Evolutionary conservation across 2,888 invertebrate species (phyloP), one percentile per base, ranked within the genome.

Genomic region (Temnothorax unifasciatus): DNA sequence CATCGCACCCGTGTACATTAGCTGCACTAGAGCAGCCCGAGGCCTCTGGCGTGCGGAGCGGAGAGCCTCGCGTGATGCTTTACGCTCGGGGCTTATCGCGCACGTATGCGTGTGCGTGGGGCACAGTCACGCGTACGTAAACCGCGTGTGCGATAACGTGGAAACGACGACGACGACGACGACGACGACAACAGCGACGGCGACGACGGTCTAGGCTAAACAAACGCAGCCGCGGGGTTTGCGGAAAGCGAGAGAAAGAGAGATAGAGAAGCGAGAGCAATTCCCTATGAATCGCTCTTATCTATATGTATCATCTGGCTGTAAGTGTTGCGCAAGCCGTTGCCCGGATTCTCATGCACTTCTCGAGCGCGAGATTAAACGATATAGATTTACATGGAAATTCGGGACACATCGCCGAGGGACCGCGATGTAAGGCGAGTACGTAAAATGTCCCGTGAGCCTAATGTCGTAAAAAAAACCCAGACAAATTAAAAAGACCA

Each of bases 1-100:
- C 89, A 82, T 61, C 85, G 83, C 77, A 75, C 79, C 85, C 82
- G 85, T 73, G 68, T 77, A 85, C 86, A 82, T 89, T 89, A 86
- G 86, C 84, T 41, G 84, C 77, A 69, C 77, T 77, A n/a, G 86
- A 76, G 84, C 82, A 87, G 61, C 77, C 29, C 29, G 69, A 77
- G 82, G 75, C 71, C 57, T 84, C 84, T 54, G 77, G 77, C 77
- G 77, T 77, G 76, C 68, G 68, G 29, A 29, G 29, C 34, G 34
- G 68, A 68, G 68, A 68, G 68, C 66, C 66, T 68, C 54, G 61
- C 84, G 71, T 44, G 79, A 79, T 57, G 81, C 83, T 54, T 50
- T 34, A 50, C 52, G 41, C 63, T 25, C 64, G 50, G 50, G 15
- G 82, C 59, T 79, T 79, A 79, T 79, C 77, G 82, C 57, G 59